Percentiles rank a stretch among this genome's conserved stretches.
Conservation (phyloP, 2,113 vertebrate species). For the Hyla sarda region DNA sequence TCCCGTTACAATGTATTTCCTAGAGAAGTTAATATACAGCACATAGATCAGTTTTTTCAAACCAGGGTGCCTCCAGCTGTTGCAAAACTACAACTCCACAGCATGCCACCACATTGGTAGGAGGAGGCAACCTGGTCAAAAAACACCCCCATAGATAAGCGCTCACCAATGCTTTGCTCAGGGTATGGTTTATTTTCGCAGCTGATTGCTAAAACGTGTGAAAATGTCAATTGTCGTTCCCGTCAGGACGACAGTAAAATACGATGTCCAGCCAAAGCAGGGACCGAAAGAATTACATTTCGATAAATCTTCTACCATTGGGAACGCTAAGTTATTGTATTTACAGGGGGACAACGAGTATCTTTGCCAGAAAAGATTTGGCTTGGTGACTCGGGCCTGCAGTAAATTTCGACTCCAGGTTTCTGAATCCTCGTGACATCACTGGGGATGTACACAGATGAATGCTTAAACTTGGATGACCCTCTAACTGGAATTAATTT, state of each 20-base stretch:
- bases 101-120: too few relatives aligned
- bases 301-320: slow-evolving; percentile 50
- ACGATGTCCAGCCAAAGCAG: slow-evolving; percentile 25
- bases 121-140: too few relatives aligned
- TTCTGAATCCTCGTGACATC: slow-evolving; percentile 58
- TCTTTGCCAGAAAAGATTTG: slow-evolving; percentile 46
- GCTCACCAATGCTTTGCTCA: background rate
- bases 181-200: background rate
- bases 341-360: slow-evolving; percentile 45
- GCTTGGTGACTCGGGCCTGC: slow-evolving; percentile 40
- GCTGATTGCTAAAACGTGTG: slow-evolving; percentile 44
- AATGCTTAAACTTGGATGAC: slow-evolving; percentile 58
- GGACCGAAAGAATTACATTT: slow-evolving; percentile 29
- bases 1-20: too few relatives aligned
- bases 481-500: slow-evolving; percentile 59
- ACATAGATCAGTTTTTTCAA: too few relatives aligned
- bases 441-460: slow-evolving; percentile 56
- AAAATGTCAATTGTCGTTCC: slow-evolving; percentile 30
- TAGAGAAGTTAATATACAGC: too few relatives aligned
- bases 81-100: too few relatives aligned
- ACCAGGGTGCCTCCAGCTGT: too few relatives aligned
- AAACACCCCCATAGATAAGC: too few relatives aligned
- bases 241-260: background rate
- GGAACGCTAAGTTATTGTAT: slow-evolving; percentile 44
- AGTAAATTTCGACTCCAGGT: slow-evolving; percentile 54